Conservation (phyloP, 2,113 vertebrate species). For the Orthonyx spaldingii region DNA sequence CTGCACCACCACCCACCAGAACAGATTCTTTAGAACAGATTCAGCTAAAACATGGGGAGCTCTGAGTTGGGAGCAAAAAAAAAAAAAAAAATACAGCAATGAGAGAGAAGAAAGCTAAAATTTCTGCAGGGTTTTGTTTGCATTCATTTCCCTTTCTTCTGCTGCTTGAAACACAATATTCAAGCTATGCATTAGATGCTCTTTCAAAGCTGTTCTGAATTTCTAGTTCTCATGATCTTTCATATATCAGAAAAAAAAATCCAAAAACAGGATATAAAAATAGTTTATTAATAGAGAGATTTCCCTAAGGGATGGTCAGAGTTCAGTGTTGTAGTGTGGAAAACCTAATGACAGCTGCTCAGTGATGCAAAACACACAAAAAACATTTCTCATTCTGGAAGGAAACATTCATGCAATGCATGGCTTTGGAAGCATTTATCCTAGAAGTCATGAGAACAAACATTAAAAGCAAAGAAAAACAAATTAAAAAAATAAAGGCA, state of each 20-base stretch:
- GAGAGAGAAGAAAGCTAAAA: not conserved
- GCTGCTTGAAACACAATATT: not conserved
- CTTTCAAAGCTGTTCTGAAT: not conserved
- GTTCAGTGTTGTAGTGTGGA: not conserved
- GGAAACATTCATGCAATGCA: not conserved
- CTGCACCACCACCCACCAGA: slow-evolving; percentile 20
- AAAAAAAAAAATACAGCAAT: not conserved
- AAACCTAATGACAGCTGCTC: not conserved
- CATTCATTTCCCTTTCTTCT: not conserved
- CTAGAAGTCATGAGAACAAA: not conserved
- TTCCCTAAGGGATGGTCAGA: not conserved
- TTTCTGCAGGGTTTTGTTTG: not conserved
- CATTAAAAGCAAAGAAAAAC: not conserved
- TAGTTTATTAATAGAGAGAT: not conserved
- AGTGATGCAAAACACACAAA: not conserved
- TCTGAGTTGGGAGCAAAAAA: not conserved
- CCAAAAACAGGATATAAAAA: not conserved
- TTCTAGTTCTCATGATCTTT: not conserved
- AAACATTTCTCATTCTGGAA: not conserved
- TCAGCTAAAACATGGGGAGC: not conserved
- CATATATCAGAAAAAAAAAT: not conserved
- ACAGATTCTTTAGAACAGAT: not conserved
- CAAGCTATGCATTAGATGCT: not conserved
- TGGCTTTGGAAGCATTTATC: not conserved
- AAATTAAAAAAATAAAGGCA: not conserved